Conservation (phyloP, 2,797 vertebrate species). For the Huso huso region DNA sequence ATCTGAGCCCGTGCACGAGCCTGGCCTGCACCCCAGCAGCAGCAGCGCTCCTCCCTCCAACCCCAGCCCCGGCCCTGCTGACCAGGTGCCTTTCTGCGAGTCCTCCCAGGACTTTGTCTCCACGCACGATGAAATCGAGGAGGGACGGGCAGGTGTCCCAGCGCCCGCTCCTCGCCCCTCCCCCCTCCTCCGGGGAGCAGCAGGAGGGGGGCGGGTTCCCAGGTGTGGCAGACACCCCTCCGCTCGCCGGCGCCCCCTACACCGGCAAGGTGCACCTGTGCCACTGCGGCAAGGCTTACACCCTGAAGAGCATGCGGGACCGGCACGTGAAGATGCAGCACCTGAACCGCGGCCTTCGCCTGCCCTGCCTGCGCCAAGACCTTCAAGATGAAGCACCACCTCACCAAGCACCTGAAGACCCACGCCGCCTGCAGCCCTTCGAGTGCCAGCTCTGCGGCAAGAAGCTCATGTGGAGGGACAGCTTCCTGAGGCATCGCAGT, state of each 20-base stretch:
- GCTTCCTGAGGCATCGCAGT: slow-evolving; percentile 80
- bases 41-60: slow-evolving; percentile 41
- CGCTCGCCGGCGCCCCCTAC: slow-evolving; percentile 47
- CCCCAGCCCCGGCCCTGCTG: slow-evolving; percentile 32
- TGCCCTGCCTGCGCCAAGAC: slow-evolving; percentile 84
- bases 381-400: slow-evolving; percentile 95
- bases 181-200: slow-evolving; percentile 34
- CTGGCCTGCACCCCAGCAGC: slow-evolving; percentile 33
- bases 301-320: slow-evolving; percentile 87
- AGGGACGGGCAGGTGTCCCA: slow-evolving; percentile 61
- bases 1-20: too few species aligned
- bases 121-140: slow-evolving; percentile 59
- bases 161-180: slow-evolving; percentile 47
- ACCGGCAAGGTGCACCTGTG: slow-evolving; percentile 80
- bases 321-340: slow-evolving; percentile 97
- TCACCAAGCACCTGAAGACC: slow-evolving; percentile 90
- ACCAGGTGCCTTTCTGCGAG: slow-evolving; percentile 66
- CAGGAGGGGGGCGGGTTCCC: slow-evolving; percentile 33
- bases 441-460: slow-evolving; percentile 79
- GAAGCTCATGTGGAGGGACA: slow-evolving; percentile 90
- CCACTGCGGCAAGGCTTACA: slow-evolving; percentile 90
- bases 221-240: slow-evolving; percentile 18
- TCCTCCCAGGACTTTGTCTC: slow-evolving; percentile 49
- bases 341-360: slow-evolving; percentile 77
- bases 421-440: slow-evolving; percentile 81